Conservation (phyloP, 1,140 invertebrate genomes). For the Pseudobourletiella spinata region DNA sequence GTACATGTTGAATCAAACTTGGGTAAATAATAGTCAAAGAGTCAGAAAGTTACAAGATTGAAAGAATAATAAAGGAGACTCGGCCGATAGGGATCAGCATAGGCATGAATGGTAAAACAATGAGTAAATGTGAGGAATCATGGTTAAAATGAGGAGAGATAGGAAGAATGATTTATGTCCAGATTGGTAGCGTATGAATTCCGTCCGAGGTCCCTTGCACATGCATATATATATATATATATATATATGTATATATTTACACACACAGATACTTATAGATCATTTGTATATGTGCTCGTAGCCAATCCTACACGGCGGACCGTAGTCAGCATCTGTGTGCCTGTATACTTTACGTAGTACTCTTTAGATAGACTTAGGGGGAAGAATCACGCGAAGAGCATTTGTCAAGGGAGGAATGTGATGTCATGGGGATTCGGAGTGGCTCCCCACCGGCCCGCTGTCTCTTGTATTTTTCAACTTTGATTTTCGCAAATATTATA, state of each 20-base stretch:
- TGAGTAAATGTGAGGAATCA: neutral
- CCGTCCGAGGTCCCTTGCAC: neutral
- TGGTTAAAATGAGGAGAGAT: neutral
- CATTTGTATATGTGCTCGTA: too few relatives aligned
- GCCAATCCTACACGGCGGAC: too few relatives aligned
- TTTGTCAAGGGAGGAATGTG: slow-evolving; percentile 25
- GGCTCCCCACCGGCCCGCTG: slow-evolving; percentile 21
- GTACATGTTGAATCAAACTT: too few relatives aligned
- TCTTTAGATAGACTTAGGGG: neutral
- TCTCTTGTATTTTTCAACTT: slow-evolving; percentile 13
- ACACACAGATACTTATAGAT: too few relatives aligned
- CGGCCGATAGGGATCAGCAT: neutral
- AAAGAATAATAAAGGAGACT: neutral
- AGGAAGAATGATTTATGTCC: neutral
- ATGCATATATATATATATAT: too few relatives aligned
- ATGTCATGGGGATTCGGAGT: slow-evolving; percentile 19
- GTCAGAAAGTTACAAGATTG: too few relatives aligned
- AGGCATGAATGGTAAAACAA: neutral
- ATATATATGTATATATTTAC: too few relatives aligned
- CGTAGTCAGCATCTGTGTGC: too few relatives aligned
- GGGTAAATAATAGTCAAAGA: too few relatives aligned
- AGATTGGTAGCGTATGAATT: neutral
- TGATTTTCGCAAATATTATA: neutral
- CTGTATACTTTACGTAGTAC: too few relatives aligned
- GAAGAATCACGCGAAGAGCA: slow-evolving; percentile 20